phyloP scores from a whole-genome alignment of 2,797 vertebrate species.

The Bryconaethiops microstoma region DNA sequence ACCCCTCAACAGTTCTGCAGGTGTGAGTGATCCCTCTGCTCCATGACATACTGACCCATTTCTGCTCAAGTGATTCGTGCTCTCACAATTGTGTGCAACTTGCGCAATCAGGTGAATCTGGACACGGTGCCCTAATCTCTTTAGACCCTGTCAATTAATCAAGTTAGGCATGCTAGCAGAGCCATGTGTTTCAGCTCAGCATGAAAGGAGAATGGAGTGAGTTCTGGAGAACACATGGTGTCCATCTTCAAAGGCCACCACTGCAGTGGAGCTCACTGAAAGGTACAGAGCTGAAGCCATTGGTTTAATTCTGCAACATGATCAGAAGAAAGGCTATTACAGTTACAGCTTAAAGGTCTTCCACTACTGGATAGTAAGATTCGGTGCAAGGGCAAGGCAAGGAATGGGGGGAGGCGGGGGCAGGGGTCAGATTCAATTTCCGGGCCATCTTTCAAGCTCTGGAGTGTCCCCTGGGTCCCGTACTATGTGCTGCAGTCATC shows the following conservation, averaged over 20 bases:
- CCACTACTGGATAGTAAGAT: not conserved
- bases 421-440: constrained; percentile 54
- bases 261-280: constrained; percentile 7
- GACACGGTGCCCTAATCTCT: constrained; percentile 26
- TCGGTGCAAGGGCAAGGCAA: not conserved
- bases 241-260: constrained; percentile 10
- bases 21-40: constrained; percentile 40
- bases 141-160: constrained; percentile 43
- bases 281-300: not conserved
- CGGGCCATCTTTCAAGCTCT: constrained; percentile 53
- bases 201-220: constrained; percentile 7
- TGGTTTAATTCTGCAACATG: not conserved
- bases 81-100: constrained; percentile 2
- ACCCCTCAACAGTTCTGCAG: constrained; percentile 24
- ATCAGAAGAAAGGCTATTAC: not conserved
- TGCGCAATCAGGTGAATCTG: constrained; percentile 53
- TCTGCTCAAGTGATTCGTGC: constrained; percentile 34
- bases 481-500: constrained; percentile 59
- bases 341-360: not conserved
- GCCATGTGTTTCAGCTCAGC: constrained; percentile 21
- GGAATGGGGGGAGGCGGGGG: constrained; percentile 12
- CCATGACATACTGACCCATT: constrained; percentile 61
- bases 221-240: not conserved
- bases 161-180: not conserved
- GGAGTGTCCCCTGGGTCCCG: constrained; percentile 51